Evolutionary conservation across 2,113 vertebrate genomes (phyloP), one percentile per base, ranked within the genome.

Genomic region (Pedetes capensis): DNA sequence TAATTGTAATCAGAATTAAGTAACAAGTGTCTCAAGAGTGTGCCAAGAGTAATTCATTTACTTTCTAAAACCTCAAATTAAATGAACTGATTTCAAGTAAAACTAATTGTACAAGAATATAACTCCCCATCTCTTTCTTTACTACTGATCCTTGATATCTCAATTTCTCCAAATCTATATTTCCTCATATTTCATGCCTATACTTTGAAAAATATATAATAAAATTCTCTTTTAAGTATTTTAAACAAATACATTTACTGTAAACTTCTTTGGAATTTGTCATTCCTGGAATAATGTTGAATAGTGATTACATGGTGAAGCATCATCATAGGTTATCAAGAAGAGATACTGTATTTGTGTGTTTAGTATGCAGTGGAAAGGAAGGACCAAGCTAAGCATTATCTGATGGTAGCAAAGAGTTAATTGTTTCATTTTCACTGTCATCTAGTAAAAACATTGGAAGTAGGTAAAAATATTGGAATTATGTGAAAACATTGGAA

Each of bases 371-470:
- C 92, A 10, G 0, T 59, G 89, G 95, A 96, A 97, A 96, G 84
- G 55, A 72, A 57, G 53, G 39, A 55, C 82, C 86, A n/a, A 34
- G 71, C 93, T 92, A 85, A 97, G 69, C 47, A 32, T 79, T 93
- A 53, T 95, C 89, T 96, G 87, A 97, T 91, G 75, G 69, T 94
- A 97, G 96, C 95, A 97, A 97, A 97, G 79, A 93, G 93, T 96
- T 93, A 84, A 75, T 93, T 97, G 89, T 96, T 97, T 97, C 94
- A 92, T 98, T 96, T 98, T 95, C 89, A 63, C 79, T 96, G 88
- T 92, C 59, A 5, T 23, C 76, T n/a, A 94, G 92, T 89, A n/a
- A n/a, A n/a, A n/a, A n/a, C n/a, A n/a, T n/a, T n/a, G n/a, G n/a
- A n/a, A n/a, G n/a, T n/a, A n/a, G n/a, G n/a, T n/a, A n/a, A n/a